Evolutionary conservation across 2,797 vertebrate genomes (phyloP).

Genomic region (Coregonus ussuriensis): DNA sequence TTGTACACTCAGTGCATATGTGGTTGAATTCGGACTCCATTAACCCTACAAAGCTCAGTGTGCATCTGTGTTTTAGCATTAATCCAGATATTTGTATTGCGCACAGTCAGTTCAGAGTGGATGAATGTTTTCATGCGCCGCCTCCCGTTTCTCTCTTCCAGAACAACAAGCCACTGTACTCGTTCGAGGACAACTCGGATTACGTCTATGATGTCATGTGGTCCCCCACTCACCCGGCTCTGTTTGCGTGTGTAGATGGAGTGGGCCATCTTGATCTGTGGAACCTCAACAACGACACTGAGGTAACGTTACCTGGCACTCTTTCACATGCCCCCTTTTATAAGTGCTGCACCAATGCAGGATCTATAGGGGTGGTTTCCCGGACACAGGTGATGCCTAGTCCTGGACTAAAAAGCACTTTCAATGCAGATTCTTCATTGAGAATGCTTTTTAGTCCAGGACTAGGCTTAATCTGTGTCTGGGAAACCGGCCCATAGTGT

Average conservation of each 20-base stretch:
- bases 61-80: background rate
- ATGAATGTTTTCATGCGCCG: background rate
- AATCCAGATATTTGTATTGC: background rate
- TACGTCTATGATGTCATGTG: slow-evolving; percentile 99
- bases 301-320: slow-evolving; percentile 73
- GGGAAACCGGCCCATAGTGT: background rate
- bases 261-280: slow-evolving; percentile 93
- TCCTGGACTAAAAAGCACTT: too few relatives aligned
- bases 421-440: too few relatives aligned
- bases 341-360: background rate
- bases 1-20: too few relatives aligned
- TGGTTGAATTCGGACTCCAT: background rate
- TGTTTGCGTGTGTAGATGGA: slow-evolving; percentile 95
- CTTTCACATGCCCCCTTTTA: background rate
- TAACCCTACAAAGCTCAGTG: background rate
- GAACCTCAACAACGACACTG: slow-evolving; percentile 98
- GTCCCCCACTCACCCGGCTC: slow-evolving; percentile 93
- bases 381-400: background rate
- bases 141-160: slow-evolving; percentile 56
- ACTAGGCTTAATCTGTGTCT: background rate
- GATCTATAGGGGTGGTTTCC: background rate
- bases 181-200: slow-evolving; percentile 96
- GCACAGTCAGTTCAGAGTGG: background rate
- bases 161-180: slow-evolving; percentile 97
- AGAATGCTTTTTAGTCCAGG: background rate